Base-by-base conservation (phyloP, 2,797 vertebrate species). In the Acanthornis magna region DNA sequence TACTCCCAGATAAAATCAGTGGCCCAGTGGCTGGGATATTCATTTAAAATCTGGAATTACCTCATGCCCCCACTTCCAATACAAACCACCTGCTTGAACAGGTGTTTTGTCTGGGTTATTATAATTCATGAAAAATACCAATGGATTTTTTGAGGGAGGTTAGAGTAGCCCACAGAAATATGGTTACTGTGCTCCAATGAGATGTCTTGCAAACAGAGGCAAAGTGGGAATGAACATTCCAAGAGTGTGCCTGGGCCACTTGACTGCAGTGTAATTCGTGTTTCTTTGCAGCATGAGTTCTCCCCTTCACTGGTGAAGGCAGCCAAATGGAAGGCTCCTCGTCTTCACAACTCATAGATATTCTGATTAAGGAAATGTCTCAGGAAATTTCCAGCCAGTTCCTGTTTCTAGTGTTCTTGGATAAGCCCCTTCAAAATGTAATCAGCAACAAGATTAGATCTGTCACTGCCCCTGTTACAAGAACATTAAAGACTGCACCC, bases 361-460 rank as follows among this genome's bases (percentile, higher is more conserved):
- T 60, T 93, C 60, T 78, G 73, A 78, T 78, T 90, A 88, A 90
- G 80, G 62, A 91, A 92, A 85, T 42, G 13, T 76, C 50, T 86
- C 73, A 81, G 43, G 51, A 75, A 91, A 29, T 78, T 91, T 63
- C 40, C 15, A 78, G 12, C 3, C 29, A 55, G 42, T 90, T 88
- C 62, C 42, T 73, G 40, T 74, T 92, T 88, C 62, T 80, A 66
- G 10, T 75, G 40, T 68, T 91, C 51, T 94, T 4, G 6, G n/a
- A 60, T 29, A 78, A 95, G 73, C 11, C 6, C 17, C 57, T 78
- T 74, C 40, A 85, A 80, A 93, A 86, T 27, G 5, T 70, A 88
- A 83, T 89, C 87, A 88, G 43, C 36, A 72, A 7, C 14, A 57
- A 75, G 48, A 77, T 71, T 73, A 85, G 8, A 82, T 63, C 54